Conservation (phyloP, 2,888 invertebrate species). For the Glaucopsyche alexis region DNA sequence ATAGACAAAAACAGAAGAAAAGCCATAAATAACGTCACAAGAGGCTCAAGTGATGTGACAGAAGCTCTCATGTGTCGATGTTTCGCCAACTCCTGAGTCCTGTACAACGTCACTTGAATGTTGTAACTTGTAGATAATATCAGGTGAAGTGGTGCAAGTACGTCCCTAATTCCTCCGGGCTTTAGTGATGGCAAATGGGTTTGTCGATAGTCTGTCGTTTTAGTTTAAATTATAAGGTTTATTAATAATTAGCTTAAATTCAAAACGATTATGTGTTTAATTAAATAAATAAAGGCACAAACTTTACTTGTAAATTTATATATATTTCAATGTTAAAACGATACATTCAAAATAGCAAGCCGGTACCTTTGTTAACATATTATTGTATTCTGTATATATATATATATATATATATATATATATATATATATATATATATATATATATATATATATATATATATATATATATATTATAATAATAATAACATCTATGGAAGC, state of each 20-base stretch:
- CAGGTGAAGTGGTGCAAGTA: conserved; percentile 67
- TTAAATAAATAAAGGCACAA: too few species aligned
- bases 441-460: too few species aligned
- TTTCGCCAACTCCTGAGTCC: conserved; percentile 68
- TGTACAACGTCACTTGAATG: conserved; percentile 62
- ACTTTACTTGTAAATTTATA: too few species aligned
- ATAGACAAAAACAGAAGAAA: not conserved
- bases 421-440: too few species aligned
- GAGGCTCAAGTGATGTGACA: conserved; percentile 31
- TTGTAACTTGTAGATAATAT: conserved; percentile 46
- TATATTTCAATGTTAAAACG: too few species aligned
- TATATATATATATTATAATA: too few species aligned
- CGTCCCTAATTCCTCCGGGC: conserved; percentile 52
- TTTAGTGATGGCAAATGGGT: conserved; percentile 39
- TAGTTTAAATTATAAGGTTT: not conserved
- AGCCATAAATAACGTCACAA: conserved; percentile 4
- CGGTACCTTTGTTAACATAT: too few species aligned
- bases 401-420: too few species aligned
- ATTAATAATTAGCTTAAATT: not conserved
- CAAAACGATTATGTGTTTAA: not conserved
- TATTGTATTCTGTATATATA: too few species aligned
- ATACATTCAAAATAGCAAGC: too few species aligned
- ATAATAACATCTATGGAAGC: too few species aligned
- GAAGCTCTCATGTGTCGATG: conserved; percentile 45
- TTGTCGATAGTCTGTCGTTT: conserved; percentile 36